A percentile compares a stretch with the other conserved stretches of the same genome.
Conservation (phyloP, 2,113 vertebrate genomes). For the Macaca nemestrina region DNA sequence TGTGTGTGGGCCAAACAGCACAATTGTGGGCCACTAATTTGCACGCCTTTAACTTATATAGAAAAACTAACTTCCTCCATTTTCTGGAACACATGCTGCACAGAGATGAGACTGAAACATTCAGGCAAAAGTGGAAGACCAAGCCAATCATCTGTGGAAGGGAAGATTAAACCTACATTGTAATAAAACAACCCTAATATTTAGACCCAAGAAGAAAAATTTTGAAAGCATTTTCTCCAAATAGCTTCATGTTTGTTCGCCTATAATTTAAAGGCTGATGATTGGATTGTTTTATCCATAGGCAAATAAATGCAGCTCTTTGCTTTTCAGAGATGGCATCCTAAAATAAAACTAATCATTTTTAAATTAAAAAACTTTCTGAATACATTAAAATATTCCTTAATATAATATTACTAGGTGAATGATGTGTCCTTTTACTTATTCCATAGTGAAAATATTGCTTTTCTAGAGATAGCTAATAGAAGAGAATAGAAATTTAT, state of each 20-base stretch:
- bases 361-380: background rate
- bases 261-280: background rate
- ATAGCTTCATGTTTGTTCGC: background rate
- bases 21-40: background rate
- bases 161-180: background rate
- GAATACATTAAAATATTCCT: background rate
- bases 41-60: background rate
- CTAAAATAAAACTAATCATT: background rate
- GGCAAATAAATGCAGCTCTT: background rate
- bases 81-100: background rate
- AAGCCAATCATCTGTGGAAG: background rate
- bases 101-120: background rate
- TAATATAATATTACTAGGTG: background rate
- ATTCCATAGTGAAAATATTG: background rate
- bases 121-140: background rate
- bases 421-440: background rate
- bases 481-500: background rate
- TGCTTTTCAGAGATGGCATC: background rate
- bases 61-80: background rate
- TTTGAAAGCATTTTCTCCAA: slow-evolving; percentile 9
- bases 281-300: background rate
- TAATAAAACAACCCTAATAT: background rate
- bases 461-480: background rate
- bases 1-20: background rate
- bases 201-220: background rate